A percentile compares a stretch with the other conserved stretches of the same genome.
Evolutionary conservation across 2,797 vertebrate species (phyloP).

Genomic region (Trachurus trachurus): DNA sequence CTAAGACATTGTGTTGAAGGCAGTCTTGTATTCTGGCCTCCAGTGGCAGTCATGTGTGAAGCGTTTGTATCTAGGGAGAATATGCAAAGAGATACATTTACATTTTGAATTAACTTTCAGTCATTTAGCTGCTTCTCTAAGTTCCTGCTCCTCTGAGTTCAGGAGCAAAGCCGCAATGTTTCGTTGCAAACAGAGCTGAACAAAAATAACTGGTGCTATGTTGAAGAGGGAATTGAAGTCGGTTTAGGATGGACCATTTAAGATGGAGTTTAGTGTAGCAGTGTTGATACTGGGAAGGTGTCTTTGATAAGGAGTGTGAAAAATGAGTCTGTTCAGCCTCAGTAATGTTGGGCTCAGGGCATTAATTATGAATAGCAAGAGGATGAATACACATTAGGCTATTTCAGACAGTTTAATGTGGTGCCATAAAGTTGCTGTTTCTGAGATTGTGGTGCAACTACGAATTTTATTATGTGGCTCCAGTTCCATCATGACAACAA

Average conservation of each 20-base stretch:
- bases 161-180: constrained; percentile 27
- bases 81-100: constrained; percentile 30
- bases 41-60: background rate
- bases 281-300: background rate
- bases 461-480: background rate
- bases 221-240: background rate
- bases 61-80: constrained; percentile 16
- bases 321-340: constrained; percentile 26
- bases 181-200: constrained; percentile 27
- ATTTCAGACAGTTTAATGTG: constrained; percentile 37
- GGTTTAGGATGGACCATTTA: background rate
- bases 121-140: background rate
- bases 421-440: background rate
- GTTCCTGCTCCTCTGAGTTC: background rate
- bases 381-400: constrained; percentile 56
- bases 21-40: background rate
- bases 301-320: constrained; percentile 6
- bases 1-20: constrained; percentile 4
- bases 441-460: background rate
- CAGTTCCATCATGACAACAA: background rate
- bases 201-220: background rate
- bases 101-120: constrained; percentile 6
- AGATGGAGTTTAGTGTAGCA: constrained; percentile 22
- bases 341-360: constrained; percentile 24
- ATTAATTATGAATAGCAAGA: constrained; percentile 59